Evolutionary conservation across 2,113 vertebrate species (phyloP), one percentile per base, ranked within the genome.

Genomic region (Amphiprion percula): DNA sequence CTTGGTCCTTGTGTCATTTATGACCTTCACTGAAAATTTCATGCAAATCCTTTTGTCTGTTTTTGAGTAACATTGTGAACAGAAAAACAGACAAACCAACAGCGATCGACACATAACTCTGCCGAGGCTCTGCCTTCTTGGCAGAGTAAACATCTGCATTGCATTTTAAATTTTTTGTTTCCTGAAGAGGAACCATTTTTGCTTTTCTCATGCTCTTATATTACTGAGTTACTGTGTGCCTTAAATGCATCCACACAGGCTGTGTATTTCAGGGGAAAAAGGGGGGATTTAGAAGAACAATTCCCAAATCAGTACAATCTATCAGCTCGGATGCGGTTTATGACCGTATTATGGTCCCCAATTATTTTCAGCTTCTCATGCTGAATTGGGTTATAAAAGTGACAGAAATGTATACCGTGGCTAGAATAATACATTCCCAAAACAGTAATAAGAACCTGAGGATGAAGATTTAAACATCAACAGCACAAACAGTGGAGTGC

Each of bases 311-410:
- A 82, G 49, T 26, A 60, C 68, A 55, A 52, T 80, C 61, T 56
- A 78, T 80, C 75, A 67, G 16, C 55, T 63, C 2, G 19, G 53
- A 33, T 66, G 70, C 14, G 7, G 23, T 84, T 88, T 80, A 77
- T 69, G 83, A 62, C 61, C 50, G 28, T 69, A 66, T 72, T 64
- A 84, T 26, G 21, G 46, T 21, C 15, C 2, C 16, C 80, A 68
- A 77, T 77, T 82, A 82, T 86, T 87, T 79, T 19, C 81, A 80
- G 62, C 69, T 84, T 77, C 75, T 46, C 61, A n/a, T 63, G 61
- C 61, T 79, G 72, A 82, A 81, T 74, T 30, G 49, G 87, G 77
- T 79, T 37, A 75, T 87, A 73, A 86, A 91, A 64, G 21, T 80
- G 72, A 73, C 80, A 82, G 41, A 65, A 77, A 84, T 81, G 56